Evolutionary conservation across 2,113 vertebrate species (phyloP).

Genomic region (Coracopsis vasa): DNA sequence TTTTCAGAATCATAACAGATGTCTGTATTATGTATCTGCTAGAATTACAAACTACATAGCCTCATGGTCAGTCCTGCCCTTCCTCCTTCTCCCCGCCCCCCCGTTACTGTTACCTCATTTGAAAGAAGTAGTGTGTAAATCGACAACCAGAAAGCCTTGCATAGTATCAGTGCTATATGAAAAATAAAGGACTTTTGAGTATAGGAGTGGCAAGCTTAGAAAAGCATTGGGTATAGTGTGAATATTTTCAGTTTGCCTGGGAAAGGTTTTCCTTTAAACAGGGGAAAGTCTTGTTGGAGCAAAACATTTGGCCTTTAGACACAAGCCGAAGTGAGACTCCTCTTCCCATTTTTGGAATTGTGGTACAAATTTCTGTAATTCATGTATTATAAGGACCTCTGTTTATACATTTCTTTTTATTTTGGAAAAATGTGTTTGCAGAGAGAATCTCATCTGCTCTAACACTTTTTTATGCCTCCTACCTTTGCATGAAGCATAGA

Average conservation of each 20-base stretch:
- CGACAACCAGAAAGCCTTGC: neutral
- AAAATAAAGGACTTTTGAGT: neutral
- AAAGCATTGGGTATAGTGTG: neutral
- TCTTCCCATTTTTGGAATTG: neutral
- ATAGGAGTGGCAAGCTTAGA: neutral
- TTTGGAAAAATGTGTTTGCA: neutral
- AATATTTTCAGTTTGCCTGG: neutral
- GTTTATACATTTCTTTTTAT: neutral
- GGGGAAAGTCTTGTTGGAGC: neutral
- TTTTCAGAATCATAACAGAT: neutral
- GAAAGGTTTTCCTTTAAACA: neutral
- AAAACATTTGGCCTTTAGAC: neutral
- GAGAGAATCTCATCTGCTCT: neutral
- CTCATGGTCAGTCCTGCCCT: neutral
- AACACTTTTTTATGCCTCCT: neutral
- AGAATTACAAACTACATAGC: neutral
- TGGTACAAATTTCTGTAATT: neutral
- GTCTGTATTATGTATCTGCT: neutral
- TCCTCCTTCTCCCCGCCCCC: no score
- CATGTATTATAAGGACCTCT: fast-evolving
- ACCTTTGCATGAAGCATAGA: neutral
- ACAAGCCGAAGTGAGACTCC: neutral
- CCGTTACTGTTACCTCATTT: neutral
- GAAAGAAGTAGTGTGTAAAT: neutral
- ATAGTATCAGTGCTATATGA: neutral